A percentile compares a stretch with the other conserved stretches of the same genome.
phyloP scores from a whole-genome alignment of 2,113 vertebrate species.

The Pteruthius melanotis region DNA sequence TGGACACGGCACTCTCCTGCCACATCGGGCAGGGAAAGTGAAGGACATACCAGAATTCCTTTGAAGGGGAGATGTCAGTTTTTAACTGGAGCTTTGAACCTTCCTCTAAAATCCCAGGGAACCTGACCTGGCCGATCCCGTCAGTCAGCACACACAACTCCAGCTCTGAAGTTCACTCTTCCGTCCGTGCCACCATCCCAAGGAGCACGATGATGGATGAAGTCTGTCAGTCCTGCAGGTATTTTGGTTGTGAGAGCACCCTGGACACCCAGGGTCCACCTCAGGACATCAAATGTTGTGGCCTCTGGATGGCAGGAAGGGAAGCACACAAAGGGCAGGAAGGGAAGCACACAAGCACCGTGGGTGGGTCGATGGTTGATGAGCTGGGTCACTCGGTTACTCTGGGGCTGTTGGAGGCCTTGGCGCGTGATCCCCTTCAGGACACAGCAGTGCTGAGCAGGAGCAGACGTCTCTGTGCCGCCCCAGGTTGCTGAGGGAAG shows the following conservation, averaged over 20 bases:
- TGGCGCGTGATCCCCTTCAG: accelerated
- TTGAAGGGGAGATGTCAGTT: conserved; percentile 12
- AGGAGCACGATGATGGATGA: background rate
- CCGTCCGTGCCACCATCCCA: background rate
- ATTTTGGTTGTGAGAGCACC: background rate
- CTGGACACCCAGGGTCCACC: background rate
- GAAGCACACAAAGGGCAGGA: background rate
- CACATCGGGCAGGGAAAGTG: background rate
- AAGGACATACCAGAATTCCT: background rate
- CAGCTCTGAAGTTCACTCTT: conserved; percentile 16
- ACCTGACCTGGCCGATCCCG: background rate
- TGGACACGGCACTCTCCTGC: accelerated
- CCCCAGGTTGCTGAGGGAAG: background rate
- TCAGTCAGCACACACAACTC: conserved; percentile 21
- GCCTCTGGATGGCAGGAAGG: background rate
- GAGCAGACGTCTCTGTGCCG: background rate
- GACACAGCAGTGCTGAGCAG: background rate
- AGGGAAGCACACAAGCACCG: accelerated
- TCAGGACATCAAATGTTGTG: background rate
- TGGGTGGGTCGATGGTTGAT: background rate
- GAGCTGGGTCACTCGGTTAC: accelerated
- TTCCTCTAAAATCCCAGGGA: conserved; percentile 19
- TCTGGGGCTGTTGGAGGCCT: background rate
- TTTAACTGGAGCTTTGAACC: conserved; percentile 29
- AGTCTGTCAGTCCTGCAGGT: conserved; percentile 23